Percentiles rank a stretch among this genome's conserved stretches.
phyloP scores from a whole-genome alignment of 2,797 vertebrate species.

The Crocodylus rhombifer region DNA sequence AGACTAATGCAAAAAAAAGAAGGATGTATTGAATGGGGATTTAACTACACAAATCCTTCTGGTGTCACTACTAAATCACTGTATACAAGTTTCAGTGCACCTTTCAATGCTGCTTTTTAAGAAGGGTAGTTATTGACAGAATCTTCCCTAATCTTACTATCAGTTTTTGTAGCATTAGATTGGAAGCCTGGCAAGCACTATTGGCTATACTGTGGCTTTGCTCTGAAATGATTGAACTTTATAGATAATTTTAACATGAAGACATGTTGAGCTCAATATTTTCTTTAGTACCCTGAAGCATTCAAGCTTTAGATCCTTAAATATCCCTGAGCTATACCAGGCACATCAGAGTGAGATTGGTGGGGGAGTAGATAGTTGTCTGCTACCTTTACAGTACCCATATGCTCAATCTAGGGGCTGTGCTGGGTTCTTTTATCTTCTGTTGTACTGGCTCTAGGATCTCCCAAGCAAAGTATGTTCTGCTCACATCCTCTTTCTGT shows the following conservation, averaged over 20 bases:
- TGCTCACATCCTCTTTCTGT: too few relatives aligned
- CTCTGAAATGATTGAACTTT: not conserved
- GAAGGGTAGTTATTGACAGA: not conserved
- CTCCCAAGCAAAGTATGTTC: not conserved
- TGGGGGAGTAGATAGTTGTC: not conserved
- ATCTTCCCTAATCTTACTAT: not conserved
- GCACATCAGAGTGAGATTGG: not conserved
- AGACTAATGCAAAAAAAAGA: not conserved
- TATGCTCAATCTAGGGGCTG: not conserved
- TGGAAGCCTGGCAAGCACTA: not conserved
- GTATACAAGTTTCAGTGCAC: not conserved
- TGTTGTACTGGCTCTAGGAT: not conserved
- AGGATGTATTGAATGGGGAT: not conserved
- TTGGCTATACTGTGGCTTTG: not conserved
- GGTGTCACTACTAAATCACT: not conserved
- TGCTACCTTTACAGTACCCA: not conserved
- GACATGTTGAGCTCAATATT: not conserved
- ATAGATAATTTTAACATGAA: not conserved
- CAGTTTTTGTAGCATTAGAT: not conserved
- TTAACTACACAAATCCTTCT: not conserved
- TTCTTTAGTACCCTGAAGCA: not conserved
- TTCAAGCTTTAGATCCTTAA: not conserved
- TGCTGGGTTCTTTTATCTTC: not conserved
- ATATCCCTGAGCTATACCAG: not conserved
- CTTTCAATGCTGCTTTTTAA: not conserved